These are phyloP conservation scores for Hycleus phaleratus DNA, from an alignment of 1,140 invertebrate genomes.

Conservation along the genomic window DNA sequence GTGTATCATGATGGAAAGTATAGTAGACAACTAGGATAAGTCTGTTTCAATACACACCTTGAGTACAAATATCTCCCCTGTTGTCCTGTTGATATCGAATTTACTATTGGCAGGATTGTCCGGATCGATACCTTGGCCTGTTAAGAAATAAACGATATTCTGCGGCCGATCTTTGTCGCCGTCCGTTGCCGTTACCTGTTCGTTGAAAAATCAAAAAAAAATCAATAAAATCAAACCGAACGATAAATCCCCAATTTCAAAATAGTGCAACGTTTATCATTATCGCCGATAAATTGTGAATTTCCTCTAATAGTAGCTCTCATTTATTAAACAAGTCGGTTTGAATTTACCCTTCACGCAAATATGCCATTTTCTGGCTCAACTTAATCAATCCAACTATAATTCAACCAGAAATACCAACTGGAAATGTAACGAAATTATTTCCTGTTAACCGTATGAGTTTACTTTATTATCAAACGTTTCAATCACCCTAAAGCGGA, in stretches of 20 bases:
- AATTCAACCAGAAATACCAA: conserved; percentile 2
- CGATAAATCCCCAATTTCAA: too few relatives aligned
- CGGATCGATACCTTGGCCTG: conserved; percentile 91
- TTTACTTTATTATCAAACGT: too few relatives aligned
- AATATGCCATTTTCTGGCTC: conserved; percentile 1
- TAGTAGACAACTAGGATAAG: background rate
- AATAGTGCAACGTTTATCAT: too few relatives aligned
- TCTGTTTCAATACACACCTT: conserved; percentile 56
- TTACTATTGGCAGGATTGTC: conserved; percentile 91
- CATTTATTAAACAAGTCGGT: conserved; percentile 4
- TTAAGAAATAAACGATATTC: conserved; percentile 94
- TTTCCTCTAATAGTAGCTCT: background rate
- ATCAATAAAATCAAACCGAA: too few relatives aligned
- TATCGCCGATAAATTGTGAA: too few relatives aligned
- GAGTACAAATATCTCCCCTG: conserved; percentile 86
- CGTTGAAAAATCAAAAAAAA: too few relatives aligned
- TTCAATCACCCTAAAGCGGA: too few relatives aligned
- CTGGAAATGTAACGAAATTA: too few relatives aligned
- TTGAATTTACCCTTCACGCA: conserved; percentile 8
- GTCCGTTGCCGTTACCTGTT: conserved; percentile 88
- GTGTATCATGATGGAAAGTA: too few relatives aligned
- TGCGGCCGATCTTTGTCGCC: conserved; percentile 90
- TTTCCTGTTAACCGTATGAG: too few relatives aligned
- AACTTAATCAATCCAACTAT: conserved; percentile 5
- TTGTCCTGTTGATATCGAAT: conserved; percentile 92